Evolutionary conservation across 2,797 vertebrate genomes (phyloP).

Genomic region (Halcyon leucocephala): DNA sequence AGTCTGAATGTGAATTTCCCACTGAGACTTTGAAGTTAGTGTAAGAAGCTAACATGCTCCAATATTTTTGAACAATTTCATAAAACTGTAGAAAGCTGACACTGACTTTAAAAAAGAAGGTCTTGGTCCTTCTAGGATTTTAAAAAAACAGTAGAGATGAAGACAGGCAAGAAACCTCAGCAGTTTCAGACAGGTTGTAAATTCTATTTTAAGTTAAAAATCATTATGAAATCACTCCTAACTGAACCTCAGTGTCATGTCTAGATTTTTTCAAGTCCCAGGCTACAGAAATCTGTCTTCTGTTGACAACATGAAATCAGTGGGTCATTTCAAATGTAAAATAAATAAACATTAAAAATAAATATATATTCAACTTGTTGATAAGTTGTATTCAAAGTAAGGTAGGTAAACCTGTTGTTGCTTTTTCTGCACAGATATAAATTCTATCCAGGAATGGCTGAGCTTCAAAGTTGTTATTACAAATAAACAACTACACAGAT

Average conservation of each 20-base stretch:
- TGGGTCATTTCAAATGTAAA: neutral
- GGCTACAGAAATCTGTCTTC: neutral
- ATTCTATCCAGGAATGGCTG: neutral
- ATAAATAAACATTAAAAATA: too few species aligned
- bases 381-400: neutral
- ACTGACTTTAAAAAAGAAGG: neutral
- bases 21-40: neutral
- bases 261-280: neutral
- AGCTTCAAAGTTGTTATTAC: neutral
- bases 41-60: neutral
- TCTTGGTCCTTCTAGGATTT: neutral
- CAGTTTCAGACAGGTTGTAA: neutral
- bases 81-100: neutral
- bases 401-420: neutral
- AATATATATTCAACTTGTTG: neutral
- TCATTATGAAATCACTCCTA: neutral
- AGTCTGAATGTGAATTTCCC: neutral
- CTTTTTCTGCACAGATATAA: neutral
- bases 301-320: neutral
- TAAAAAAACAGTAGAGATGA: neutral
- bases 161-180: neutral
- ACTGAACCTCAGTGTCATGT: neutral
- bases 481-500: rapidly evolving
- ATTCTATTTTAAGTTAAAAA: neutral
- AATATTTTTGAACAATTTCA: neutral